These are phyloP conservation scores for Ormyrus thymus DNA, from an alignment of 2,888 invertebrate genomes.

Conservation along the genomic window DNA sequence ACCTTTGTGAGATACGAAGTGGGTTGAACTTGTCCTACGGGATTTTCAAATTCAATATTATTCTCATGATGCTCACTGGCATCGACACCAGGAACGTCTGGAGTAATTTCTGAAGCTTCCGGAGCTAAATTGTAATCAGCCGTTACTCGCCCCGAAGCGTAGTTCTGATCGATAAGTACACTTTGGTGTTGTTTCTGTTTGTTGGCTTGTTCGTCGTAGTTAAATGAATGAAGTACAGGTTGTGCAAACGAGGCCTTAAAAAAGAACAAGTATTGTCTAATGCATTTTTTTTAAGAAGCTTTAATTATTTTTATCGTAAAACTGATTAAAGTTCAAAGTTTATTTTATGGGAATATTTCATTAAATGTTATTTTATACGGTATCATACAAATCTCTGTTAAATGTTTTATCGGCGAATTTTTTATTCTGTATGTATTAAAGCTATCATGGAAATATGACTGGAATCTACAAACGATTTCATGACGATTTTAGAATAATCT, in stretches of 20 bases:
- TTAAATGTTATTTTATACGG: no score
- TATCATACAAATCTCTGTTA: no score
- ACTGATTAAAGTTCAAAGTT: no score
- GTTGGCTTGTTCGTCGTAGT: conserved; percentile 70
- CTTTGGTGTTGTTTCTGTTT: conserved; percentile 69
- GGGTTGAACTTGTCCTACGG: conserved; percentile 58
- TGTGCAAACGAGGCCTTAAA: conserved; percentile 65
- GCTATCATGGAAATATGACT: no score
- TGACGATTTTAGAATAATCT: no score
- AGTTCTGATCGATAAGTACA: conserved; percentile 65
- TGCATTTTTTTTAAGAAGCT: not conserved
- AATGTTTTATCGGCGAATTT: no score
- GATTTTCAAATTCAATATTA: conserved; percentile 67
- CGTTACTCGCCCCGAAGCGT: conserved; percentile 66
- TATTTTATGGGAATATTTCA: no score
- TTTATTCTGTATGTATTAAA: no score
- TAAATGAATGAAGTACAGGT: conserved; percentile 71
- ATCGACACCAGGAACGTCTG: conserved; percentile 49
- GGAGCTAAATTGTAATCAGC: conserved; percentile 68
- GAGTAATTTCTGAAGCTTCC: conserved; percentile 53
- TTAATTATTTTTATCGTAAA: no score
- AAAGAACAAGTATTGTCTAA: not conserved
- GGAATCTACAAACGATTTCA: no score
- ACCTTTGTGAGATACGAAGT: conserved; percentile 76
- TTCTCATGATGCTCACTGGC: conserved; percentile 65